Evolutionary conservation across 1,140 invertebrate genomes (phyloP).

Genomic region (Drosophila fuyamai): DNA sequence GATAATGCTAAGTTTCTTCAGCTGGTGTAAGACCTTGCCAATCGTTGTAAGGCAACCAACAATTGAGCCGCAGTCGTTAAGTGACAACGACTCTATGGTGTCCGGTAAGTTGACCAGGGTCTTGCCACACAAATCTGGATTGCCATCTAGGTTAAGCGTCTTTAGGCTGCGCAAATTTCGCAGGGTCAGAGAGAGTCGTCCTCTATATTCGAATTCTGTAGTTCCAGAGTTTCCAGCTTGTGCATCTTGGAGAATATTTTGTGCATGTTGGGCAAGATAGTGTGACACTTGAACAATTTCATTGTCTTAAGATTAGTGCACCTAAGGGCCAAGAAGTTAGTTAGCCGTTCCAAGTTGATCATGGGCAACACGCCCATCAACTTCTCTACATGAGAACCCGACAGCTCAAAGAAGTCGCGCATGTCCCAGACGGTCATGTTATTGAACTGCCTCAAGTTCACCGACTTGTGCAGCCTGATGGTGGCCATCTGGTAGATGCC

Average conservation of each 20-base stretch:
- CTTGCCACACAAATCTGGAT: slow-evolving; percentile 24
- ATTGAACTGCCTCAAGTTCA: slow-evolving; percentile 20
- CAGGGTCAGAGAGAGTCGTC: slow-evolving; percentile 14
- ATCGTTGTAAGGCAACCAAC: not conserved
- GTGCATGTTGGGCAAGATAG: slow-evolving; percentile 10
- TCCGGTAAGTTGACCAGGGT: slow-evolving; percentile 18
- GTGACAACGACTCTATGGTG: slow-evolving; percentile 26
- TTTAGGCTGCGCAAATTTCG: slow-evolving; percentile 25
- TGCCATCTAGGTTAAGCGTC: slow-evolving; percentile 31
- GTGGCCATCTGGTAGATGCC: slow-evolving; percentile 32
- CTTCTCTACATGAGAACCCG: slow-evolving; percentile 29
- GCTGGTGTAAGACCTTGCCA: not conserved
- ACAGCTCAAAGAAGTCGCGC: slow-evolving; percentile 58
- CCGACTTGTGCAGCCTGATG: slow-evolving; percentile 17
- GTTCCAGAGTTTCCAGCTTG: slow-evolving; percentile 7
- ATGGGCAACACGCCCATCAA: slow-evolving; percentile 33
- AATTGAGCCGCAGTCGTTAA: slow-evolving; percentile 15
- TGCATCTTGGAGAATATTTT: slow-evolving; percentile 37
- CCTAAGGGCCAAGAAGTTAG: slow-evolving; percentile 29
- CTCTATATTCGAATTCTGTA: slow-evolving; percentile 16
- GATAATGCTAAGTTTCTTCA: slow-evolving; percentile 42
- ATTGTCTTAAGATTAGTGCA: slow-evolving; percentile 50
- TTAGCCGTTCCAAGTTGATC: slow-evolving; percentile 29
- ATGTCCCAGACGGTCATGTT: slow-evolving; percentile 62
- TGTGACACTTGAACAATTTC: not conserved